A percentile compares a stretch with the other conserved stretches of the same genome.
phyloP scores from a whole-genome alignment of 1,140 invertebrate genomes.

The Elysia chlorotica region DNA sequence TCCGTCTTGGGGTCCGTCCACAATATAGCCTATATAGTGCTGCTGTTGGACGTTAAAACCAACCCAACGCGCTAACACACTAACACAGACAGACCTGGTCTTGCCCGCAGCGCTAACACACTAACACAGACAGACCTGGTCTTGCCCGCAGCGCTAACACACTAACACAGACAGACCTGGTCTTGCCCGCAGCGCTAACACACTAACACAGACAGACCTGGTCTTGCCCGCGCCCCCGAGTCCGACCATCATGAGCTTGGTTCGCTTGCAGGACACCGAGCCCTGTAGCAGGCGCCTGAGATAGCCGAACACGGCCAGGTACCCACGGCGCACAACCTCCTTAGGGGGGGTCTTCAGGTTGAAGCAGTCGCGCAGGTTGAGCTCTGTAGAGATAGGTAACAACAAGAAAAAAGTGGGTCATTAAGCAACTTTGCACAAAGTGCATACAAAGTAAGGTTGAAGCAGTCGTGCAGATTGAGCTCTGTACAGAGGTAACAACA shows the following conservation, averaged over 20 bases:
- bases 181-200: no score
- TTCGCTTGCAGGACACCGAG: conserved; percentile 52
- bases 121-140: no score
- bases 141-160: no score
- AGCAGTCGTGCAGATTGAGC: conserved; percentile 45
- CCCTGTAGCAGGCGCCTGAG: conserved; percentile 50
- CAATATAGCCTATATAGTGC: no score
- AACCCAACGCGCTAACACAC: no score
- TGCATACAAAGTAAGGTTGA: no score
- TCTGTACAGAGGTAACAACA: conserved; percentile 25
- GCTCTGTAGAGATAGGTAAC: conserved; percentile 27
- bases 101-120: no score
- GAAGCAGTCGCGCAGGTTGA: conserved; percentile 45
- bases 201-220: no score
- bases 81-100: no score
- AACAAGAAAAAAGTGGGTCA: neutral
- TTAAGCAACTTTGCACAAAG: neutral
- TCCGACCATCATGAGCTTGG: conserved; percentile 61
- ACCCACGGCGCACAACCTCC: conserved; percentile 54
- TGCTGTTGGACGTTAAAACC: no score
- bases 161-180: no score
- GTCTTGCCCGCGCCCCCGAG: conserved; percentile 62
- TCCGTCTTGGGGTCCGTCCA: no score
- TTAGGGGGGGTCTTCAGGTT: conserved; percentile 56
- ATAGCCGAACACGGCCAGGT: conserved; percentile 48